Base-by-base conservation (phyloP, 2,113 vertebrate species). In the Uria lomvia region DNA sequence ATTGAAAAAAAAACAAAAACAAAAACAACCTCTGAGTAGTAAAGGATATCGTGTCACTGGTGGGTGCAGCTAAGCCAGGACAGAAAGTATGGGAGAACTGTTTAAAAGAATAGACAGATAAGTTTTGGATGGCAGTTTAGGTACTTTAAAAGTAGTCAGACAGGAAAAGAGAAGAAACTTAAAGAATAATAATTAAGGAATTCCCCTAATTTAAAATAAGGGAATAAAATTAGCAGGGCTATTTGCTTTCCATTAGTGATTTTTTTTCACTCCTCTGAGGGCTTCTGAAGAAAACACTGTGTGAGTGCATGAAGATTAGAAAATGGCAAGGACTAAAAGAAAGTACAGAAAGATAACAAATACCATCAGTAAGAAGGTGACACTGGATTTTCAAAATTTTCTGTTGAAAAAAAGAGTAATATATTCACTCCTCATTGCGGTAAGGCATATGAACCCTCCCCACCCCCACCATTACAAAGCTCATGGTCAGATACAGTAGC, bases 401-500 rank as follows among this genome's bases (percentile, higher is more conserved):
- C 47, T 27, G 8, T 40, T 86, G 45, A 83, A 67, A 47, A 59
- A 60, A 59, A 60, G 15, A 71, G 27, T 45, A 73, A 84, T 29
- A 50, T 43, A 58, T 38, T 56, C 2, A 27, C n/a, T 77, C 30
- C 55, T 80, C 9, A 30, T 16, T 58, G 12, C 23, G 11, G 8
- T 30, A 66, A 50, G 17, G 56, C 16, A 43, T 1, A 1, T 2
- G 6, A 88, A 49, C 2, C 3, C 17, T 32, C 6, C 8, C 22
- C 43, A 62, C 1, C 1, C 8, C 7, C 45, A 26, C 19, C 36
- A 14, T 30, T 55, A 15, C 29, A 76, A 72, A 80, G 30, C n/a
- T 27, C 20, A 34, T 23, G 15, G 13, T 30, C 23, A 49, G 8
- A 59, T 53, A 52, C 34, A 29, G 5, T 32, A 36, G 4, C 3